Evolutionary conservation across 2,888 invertebrate species (phyloP).

Genomic region (Schizaphis graminum): DNA sequence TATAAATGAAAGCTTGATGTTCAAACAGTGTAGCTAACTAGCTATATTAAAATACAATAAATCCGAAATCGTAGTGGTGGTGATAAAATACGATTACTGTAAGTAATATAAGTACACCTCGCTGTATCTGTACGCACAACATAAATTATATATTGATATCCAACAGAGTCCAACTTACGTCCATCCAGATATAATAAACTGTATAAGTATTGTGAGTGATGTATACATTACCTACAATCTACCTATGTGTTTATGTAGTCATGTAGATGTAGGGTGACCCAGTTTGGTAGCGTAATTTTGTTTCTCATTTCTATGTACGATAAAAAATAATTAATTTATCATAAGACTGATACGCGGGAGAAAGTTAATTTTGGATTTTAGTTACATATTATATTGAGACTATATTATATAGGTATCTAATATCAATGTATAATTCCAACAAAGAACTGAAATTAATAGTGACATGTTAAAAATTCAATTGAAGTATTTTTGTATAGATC

Average conservation of each 20-base stretch:
- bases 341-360: conserved; percentile 39
- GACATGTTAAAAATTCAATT: neutral
- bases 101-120: neutral
- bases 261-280: neutral
- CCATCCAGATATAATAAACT: neutral
- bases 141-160: neutral
- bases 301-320: neutral
- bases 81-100: neutral
- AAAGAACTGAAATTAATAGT: neutral
- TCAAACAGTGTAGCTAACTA: neutral
- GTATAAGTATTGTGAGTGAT: neutral
- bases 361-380: conserved; percentile 38
- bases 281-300: conserved; percentile 36
- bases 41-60: neutral
- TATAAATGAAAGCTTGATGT: neutral
- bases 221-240: neutral
- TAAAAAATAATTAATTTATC: conserved; percentile 50
- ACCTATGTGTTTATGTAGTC: neutral
- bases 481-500: neutral
- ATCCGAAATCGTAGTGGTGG: neutral
- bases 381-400: neutral
- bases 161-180: neutral
- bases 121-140: neutral
- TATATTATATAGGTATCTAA: neutral
- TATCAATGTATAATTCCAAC: neutral